These are phyloP conservation scores for Hyla sarda DNA, from an alignment of 2,113 vertebrate genomes.

Conservation along the genomic window DNA sequence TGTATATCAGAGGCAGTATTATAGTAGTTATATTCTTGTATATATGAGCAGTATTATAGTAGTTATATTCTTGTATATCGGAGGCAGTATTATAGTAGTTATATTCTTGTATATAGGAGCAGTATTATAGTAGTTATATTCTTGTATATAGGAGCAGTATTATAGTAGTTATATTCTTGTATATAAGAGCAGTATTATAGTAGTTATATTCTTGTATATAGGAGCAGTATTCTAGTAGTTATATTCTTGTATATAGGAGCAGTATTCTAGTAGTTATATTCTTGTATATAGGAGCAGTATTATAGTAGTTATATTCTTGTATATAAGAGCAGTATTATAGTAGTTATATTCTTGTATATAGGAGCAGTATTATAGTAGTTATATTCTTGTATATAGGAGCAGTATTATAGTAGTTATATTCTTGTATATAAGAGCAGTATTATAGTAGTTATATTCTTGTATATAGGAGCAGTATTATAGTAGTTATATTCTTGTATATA, in stretches of 20 bases:
- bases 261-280: background rate
- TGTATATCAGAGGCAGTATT: background rate
- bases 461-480: background rate
- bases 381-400: background rate
- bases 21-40: background rate
- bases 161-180: background rate
- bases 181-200: background rate
- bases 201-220: constrained; percentile 7
- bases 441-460: constrained; percentile 11
- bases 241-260: background rate
- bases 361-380: background rate
- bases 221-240: constrained; percentile 1
- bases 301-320: no score
- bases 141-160: background rate
- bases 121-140: no score
- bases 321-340: no score
- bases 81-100: no score
- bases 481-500: background rate
- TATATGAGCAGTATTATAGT: background rate
- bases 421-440: background rate
- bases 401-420: constrained; percentile 1
- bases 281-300: no score
- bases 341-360: no score
- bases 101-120: no score
- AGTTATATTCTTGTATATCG: no score